Conservation (phyloP, 1,140 invertebrate genomes). For the Drosophila arizonae region DNA sequence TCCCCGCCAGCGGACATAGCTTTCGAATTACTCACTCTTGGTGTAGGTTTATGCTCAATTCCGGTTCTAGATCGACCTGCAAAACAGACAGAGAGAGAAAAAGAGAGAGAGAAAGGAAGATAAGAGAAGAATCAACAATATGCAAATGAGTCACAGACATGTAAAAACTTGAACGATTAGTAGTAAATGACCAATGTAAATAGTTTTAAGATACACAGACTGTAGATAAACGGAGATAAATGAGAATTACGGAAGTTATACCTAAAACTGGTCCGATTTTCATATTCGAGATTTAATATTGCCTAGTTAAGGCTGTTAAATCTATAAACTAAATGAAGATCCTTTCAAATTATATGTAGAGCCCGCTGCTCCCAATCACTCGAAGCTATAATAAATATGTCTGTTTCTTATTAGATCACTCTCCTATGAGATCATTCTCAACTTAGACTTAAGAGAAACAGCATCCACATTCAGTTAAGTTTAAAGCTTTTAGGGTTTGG, state of each 20-base stretch:
- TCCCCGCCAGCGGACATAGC: conserved; percentile 52
- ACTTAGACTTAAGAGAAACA: too few relatives aligned
- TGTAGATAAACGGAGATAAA: neutral
- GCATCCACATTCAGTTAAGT: neutral
- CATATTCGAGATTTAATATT: too few relatives aligned
- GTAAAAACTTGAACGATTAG: conserved; percentile 47
- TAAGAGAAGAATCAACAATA: conserved; percentile 38
- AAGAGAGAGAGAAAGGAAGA: conserved; percentile 44
- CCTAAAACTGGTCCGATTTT: too few relatives aligned
- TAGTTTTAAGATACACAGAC: neutral
- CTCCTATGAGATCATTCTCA: neutral
- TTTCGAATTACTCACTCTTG: conserved; percentile 88
- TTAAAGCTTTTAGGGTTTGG: neutral
- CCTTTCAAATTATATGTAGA: too few relatives aligned
- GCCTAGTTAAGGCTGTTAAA: too few relatives aligned
- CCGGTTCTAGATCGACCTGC: conserved; percentile 90
- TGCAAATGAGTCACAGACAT: conserved; percentile 54
- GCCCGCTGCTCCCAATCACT: too few relatives aligned
- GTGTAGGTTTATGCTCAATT: conserved; percentile 89
- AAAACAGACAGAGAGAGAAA: conserved; percentile 61
- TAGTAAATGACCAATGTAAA: conserved; percentile 19
- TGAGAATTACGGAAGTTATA: neutral
- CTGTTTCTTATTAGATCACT: too few relatives aligned
- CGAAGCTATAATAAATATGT: too few relatives aligned
- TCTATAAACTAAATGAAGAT: too few relatives aligned